A percentile compares a stretch with the other conserved stretches of the same genome.
phyloP scores from a whole-genome alignment of 2,113 vertebrate genomes.

The Elephas maximus region DNA sequence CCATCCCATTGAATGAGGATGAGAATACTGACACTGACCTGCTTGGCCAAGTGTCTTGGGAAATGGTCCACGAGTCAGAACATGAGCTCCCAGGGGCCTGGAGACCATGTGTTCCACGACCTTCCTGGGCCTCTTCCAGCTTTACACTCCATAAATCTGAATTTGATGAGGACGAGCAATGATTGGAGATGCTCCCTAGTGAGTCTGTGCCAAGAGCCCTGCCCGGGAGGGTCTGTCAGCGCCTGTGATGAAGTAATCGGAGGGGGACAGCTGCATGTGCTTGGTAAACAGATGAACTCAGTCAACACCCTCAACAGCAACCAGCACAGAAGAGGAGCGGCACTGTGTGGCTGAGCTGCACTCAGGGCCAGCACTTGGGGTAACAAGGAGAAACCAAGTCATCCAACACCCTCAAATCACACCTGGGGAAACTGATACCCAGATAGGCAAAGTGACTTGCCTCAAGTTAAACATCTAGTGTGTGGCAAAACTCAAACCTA shows the following conservation, averaged over 20 bases:
- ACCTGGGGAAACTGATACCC: too few species aligned
- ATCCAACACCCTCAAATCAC: fast-evolving
- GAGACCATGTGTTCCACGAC: background rate
- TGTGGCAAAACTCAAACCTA: background rate
- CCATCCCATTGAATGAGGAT: background rate
- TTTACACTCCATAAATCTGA: constrained; percentile 75
- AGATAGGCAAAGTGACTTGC: background rate
- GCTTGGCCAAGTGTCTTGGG: constrained; percentile 20
- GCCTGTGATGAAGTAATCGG: constrained; percentile 55
- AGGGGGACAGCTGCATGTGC: constrained; percentile 69
- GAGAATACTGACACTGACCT: background rate
- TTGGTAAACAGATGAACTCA: constrained; percentile 61
- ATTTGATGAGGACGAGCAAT: constrained; percentile 14
- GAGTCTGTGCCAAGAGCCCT: background rate
- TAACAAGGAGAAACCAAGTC: background rate
- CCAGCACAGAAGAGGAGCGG: background rate
- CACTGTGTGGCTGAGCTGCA: fast-evolving
- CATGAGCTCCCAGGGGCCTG: background rate
- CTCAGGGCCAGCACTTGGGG: fast-evolving
- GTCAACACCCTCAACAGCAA: background rate
- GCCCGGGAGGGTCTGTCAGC: constrained; percentile 55
- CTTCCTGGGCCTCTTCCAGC: background rate
- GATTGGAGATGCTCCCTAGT: constrained; percentile 48
- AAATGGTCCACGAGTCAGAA: background rate
- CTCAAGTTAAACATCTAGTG: background rate